Base-by-base conservation (phyloP, 1,140 invertebrate genomes). In the Meloidogyne floridensis region DNA sequence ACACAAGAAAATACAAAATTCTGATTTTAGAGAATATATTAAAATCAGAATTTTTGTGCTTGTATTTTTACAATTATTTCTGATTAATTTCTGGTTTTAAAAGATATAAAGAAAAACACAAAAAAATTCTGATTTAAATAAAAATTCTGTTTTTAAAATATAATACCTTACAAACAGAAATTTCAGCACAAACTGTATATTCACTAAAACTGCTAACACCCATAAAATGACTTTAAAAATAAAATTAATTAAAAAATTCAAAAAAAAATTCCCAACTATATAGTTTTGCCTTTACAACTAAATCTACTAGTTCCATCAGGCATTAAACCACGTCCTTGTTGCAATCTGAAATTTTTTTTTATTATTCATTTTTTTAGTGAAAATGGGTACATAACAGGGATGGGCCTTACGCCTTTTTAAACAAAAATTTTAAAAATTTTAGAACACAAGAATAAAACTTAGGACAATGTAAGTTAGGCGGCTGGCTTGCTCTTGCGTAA, bases 141-240 rank as follows among this genome's bases (percentile, higher is more conserved):
- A 47, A 47, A 47, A 47, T 47, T 6, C 47, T 32, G 47, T n/a
- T 13, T 69, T 69, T 32, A 47, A 47, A 47, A 47, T 4, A 54
- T 13, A 77, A 77, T 69, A 72, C 94, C 93, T 97, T 97, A 77
- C 93, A 93, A 72, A 97, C 90, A 42, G 95, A 96, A 90, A 99
- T 96, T 91, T 97, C 97, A 86, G 95, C 93, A 82, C 98, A 95
- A 11, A 99, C 97, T 7, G 97, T 98, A 90, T 98, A 99, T 91
- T 99, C 95, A 85, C 94, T 94, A 90, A 99, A 99, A 1, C 96
- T 97, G 4, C 96, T 98, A 84, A 94, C 96, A 18, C 97, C 97
- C 97, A 99, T 99, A 87, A 98, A 99, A 91, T 99, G 97, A 88
- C 92, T 96, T 0, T 5, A 65, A 65, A 65, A 65, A 65, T 47